phyloP scores from a whole-genome alignment of 2,797 vertebrate species.

The Crypturellus tataupa region DNA sequence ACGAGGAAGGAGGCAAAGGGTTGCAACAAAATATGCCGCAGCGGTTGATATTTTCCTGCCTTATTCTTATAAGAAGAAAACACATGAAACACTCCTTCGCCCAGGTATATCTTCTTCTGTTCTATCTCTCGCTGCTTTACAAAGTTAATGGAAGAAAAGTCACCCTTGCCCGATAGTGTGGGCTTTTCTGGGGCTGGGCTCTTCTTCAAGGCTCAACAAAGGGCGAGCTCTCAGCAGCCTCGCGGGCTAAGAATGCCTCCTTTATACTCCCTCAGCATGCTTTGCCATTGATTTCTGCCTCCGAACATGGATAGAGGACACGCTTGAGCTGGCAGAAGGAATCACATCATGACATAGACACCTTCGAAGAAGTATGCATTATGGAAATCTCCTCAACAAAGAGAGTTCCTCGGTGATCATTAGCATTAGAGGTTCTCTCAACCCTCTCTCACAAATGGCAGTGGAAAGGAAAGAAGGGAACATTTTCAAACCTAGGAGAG shows the following conservation, averaged over 20 bases:
- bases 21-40: neutral
- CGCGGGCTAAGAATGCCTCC: neutral
- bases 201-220: slow-evolving; percentile 42
- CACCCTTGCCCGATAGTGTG: neutral
- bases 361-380: slow-evolving; percentile 59
- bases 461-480: slow-evolving; percentile 53
- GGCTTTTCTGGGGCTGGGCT: neutral
- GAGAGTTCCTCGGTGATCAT: slow-evolving; percentile 45
- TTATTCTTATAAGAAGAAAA: neutral
- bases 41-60: neutral
- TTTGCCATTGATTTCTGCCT: slow-evolving; percentile 45
- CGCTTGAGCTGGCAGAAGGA: slow-evolving; percentile 62
- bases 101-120: slow-evolving; percentile 23
- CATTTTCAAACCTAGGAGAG: slow-evolving; percentile 50
- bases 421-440: slow-evolving; percentile 66
- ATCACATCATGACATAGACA: slow-evolving; percentile 62
- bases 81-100: neutral
- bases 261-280: slow-evolving; percentile 50
- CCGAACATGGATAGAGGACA: slow-evolving; percentile 54
- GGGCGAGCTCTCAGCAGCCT: neutral
- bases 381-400: slow-evolving; percentile 73
- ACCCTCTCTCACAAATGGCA: slow-evolving; percentile 38
- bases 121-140: neutral
- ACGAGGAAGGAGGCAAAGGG: neutral
- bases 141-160: neutral